Evolutionary conservation across 1,140 invertebrate genomes (phyloP).

Genomic region (Drosophila oshimai): DNA sequence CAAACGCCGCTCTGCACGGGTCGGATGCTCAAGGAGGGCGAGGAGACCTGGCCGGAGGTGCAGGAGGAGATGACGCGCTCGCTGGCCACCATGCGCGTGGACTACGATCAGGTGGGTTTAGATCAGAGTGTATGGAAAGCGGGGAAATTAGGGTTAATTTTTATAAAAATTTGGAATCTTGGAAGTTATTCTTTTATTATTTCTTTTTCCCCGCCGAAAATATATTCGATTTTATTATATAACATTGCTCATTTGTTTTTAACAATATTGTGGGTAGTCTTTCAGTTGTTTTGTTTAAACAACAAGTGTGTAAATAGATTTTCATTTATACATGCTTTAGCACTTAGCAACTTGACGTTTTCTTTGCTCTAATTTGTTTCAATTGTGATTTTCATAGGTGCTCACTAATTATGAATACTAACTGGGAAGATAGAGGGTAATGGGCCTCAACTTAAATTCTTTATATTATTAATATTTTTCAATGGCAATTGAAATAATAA

Average conservation of each 20-base stretch:
- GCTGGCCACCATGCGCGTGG: conserved; percentile 97
- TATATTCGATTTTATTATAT: no score
- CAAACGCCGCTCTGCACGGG: conserved; percentile 96
- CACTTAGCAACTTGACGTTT: not conserved
- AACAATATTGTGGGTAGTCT: no score
- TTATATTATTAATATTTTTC: no score
- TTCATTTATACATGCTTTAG: not conserved
- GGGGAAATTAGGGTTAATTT: no score
- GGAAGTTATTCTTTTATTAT: no score
- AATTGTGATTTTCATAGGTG: not conserved
- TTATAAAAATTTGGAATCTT: no score
- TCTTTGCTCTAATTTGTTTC: not conserved
- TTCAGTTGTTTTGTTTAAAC: not conserved
- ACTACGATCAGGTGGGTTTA: conserved; percentile 91
- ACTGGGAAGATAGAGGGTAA: not conserved
- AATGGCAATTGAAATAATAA: no score
- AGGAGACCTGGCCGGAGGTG: conserved; percentile 97
- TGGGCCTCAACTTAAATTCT: conserved; percentile 10
- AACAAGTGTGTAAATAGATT: not conserved
- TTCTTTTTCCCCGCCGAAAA: no score
- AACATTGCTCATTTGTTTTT: not conserved
- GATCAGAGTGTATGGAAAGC: no score
- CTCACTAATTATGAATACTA: not conserved
- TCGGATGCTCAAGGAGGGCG: conserved; percentile 93
- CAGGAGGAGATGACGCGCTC: conserved; percentile 99